These are phyloP conservation scores for Ceratina australensis DNA, from an alignment of 1,140 invertebrate genomes.

Conservation along the genomic window DNA sequence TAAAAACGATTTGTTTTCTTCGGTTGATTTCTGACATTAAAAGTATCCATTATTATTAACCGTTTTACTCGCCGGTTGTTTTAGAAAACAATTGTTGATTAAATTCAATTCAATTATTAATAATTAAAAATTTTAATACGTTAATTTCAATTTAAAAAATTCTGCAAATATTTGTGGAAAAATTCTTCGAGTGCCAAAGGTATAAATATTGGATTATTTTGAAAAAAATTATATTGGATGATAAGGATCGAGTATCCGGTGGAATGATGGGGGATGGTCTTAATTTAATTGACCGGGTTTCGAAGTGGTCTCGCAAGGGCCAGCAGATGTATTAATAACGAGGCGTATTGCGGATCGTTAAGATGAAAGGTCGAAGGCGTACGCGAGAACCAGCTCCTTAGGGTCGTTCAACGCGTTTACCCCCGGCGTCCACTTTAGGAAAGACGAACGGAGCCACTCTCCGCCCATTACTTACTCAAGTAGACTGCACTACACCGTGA, in stretches of 20 bases:
- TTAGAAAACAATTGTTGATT: no score
- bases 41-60: no score
- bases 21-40: no score
- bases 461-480: slow-evolving; percentile 48
- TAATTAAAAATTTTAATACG: no score
- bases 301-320: background rate
- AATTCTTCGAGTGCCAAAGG: no score
- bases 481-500: slow-evolving; percentile 40
- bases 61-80: no score
- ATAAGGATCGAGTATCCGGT: background rate
- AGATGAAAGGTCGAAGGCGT: background rate
- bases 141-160: no score
- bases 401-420: slow-evolving; percentile 38
- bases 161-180: no score
- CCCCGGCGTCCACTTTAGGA: slow-evolving; percentile 30
- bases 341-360: background rate
- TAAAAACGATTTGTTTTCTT: no score
- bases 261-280: background rate
- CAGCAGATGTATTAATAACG: background rate
- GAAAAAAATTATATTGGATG: no score
- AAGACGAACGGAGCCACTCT: slow-evolving; percentile 45
- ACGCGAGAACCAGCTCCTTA: slow-evolving; percentile 17
- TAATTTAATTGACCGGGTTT: background rate
- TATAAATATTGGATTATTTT: no score
- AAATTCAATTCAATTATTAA: no score